A percentile compares a stretch with the other conserved stretches of the same genome.
phyloP scores from a whole-genome alignment of 2,888 invertebrate species.

The Trissolcus japonicus region DNA sequence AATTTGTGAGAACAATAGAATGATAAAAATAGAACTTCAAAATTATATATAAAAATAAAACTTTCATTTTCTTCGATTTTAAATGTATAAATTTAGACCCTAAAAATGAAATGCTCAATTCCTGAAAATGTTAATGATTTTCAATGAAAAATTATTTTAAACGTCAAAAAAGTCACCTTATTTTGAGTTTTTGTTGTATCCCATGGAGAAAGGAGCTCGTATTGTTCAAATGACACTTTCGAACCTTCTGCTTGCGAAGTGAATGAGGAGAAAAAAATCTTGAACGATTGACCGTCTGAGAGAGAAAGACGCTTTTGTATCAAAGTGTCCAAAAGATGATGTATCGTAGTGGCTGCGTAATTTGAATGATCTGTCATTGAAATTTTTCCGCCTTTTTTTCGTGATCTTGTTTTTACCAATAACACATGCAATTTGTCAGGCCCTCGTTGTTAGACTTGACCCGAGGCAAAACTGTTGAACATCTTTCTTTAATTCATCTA shows the following conservation, averaged over 20 bases:
- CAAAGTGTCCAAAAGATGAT: conserved; percentile 65
- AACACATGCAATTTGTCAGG: conserved; percentile 50
- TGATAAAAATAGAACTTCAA: too few relatives aligned
- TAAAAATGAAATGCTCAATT: too few relatives aligned
- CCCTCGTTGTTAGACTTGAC: conserved; percentile 21
- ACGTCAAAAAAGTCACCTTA: background rate
- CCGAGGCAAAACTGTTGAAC: conserved; percentile 11
- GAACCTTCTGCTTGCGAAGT: conserved; percentile 20
- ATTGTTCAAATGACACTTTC: conserved; percentile 23
- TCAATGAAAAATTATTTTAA: too few relatives aligned
- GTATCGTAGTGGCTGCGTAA: conserved; percentile 58
- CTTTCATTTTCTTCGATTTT: too few relatives aligned
- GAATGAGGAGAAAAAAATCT: conserved; percentile 39
- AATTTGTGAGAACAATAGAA: too few relatives aligned
- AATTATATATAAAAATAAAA: too few relatives aligned
- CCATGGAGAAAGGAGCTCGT: conserved; percentile 8
- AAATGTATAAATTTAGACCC: too few relatives aligned
- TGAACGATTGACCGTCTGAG: conserved; percentile 58
- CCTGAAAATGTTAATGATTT: too few relatives aligned
- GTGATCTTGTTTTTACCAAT: conserved; percentile 43
- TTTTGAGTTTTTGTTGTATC: background rate
- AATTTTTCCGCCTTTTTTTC: conserved; percentile 44
- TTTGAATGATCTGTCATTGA: conserved; percentile 49
- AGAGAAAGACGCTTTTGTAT: conserved; percentile 55
- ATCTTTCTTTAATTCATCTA: too few relatives aligned